Evolutionary conservation across 2,113 vertebrate genomes (phyloP).

Genomic region (Dunckerocampus dactyliophorus): DNA sequence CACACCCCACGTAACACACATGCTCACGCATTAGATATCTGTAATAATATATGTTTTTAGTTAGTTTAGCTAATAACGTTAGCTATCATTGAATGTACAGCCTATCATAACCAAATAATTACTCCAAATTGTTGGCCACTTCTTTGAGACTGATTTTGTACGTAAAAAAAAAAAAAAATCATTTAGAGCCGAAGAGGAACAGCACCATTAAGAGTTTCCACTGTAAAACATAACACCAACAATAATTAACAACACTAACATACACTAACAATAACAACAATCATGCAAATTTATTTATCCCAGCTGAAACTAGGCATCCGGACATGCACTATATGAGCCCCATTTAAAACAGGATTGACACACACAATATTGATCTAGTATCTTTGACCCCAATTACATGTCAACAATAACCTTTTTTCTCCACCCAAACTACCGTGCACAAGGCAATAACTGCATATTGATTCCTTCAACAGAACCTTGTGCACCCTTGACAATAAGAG

Average conservation of each 20-base stretch:
- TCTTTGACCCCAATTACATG: slow-evolving; percentile 29
- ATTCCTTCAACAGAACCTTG: slow-evolving; percentile 22
- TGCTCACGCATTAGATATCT: no score
- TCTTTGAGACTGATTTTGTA: no score
- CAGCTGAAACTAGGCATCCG: neutral
- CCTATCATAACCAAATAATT: no score
- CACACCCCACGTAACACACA: no score
- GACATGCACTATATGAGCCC: neutral
- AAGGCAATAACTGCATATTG: slow-evolving; percentile 26
- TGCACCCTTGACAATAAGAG: slow-evolving; percentile 14
- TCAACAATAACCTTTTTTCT: slow-evolving; percentile 9
- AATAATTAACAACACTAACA: no score
- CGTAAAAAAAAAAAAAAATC: no score
- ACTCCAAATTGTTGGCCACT: no score
- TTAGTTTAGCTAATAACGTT: no score
- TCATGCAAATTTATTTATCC: slow-evolving; percentile 5
- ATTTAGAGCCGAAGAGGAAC: no score
- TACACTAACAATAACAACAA: no score
- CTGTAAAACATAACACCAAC: neutral
- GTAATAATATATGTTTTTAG: no score
- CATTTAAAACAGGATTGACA: slow-evolving; percentile 15
- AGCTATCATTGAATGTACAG: no score
- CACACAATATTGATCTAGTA: slow-evolving; percentile 21
- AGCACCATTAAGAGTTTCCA: neutral
- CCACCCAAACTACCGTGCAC: slow-evolving; percentile 5